Base-by-base conservation (phyloP, 2,797 vertebrate species). In the Ctenopoma kingsleyae region DNA sequence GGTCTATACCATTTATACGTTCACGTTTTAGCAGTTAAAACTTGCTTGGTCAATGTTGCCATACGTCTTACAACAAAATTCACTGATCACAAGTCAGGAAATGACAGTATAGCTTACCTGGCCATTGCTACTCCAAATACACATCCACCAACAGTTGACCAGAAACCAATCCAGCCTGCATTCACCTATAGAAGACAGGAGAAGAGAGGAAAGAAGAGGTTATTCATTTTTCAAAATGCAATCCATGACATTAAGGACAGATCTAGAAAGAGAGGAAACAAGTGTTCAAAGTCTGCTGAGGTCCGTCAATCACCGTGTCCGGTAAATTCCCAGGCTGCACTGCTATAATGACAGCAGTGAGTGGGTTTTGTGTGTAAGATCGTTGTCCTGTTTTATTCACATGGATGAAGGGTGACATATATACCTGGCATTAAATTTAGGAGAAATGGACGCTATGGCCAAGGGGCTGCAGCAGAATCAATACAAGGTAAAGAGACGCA, bases 101-200 rank as follows among this genome's bases (percentile, higher is more conserved):
- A 15, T 41, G 7, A 19, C 5, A 2, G 11, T 27, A 12, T 3
- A 54, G 30, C 91, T 92, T 87, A 99, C 98, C 97, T 96, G 86
- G 97, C 98, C 91, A 98, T 96, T 16, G 95, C 96, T 78, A 99
- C 95, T 78, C 98, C 98, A 88, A 99, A 96, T 79, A 98, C 94
- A 87, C 98, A 99, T 59, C 98, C 98, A 60, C 98, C 98, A 62
- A 99, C 91, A 43, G 94, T 94, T 22, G 97, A 99, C 97, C 97
- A 99, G 94, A 99, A 99, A 58, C 98, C 98, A 78, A 99, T 98
- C 98, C 98, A 99, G 76, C 98, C 98, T 58, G 98, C 98, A 74
- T 99, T 96, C 66, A 99, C 96, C 98, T 99, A 91, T 13, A 11
- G n/a, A 11, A 6, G 15, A 25, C 17, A 57, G 15, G 27, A 48